Conservation (phyloP, 2,113 vertebrate species). For the Psammodynastes pulverulentus region DNA sequence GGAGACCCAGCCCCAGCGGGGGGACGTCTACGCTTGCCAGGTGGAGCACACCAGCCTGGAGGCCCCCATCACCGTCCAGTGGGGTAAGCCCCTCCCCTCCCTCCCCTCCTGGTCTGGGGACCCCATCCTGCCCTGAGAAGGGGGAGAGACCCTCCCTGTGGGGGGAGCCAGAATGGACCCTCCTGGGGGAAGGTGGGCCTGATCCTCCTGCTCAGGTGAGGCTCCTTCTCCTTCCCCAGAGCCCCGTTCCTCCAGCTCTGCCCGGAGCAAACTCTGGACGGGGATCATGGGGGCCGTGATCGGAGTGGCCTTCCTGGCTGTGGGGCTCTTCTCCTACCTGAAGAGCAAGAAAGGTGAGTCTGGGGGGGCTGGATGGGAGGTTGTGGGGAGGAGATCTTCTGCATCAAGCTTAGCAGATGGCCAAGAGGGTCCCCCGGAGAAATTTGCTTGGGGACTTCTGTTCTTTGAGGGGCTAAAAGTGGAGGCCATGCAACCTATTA, state of each 20-base stretch:
- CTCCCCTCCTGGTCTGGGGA: not conserved
- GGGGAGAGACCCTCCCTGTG: not conserved
- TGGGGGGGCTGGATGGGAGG: not conserved
- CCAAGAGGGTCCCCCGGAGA: too few relatives aligned
- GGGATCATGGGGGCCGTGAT: too few relatives aligned
- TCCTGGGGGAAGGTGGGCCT: too few relatives aligned
- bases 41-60: too few relatives aligned
- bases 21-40: too few relatives aligned
- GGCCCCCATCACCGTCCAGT: not conserved
- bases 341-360: not conserved
- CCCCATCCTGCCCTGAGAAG: not conserved
- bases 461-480: not conserved
- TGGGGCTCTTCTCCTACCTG: not conserved
- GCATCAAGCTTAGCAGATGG: too few relatives aligned
- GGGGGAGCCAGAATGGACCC: not conserved
- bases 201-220: too few relatives aligned
- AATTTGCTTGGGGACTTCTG: not conserved
- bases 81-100: not conserved
- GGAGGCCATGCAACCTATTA: fast-evolving
- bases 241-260: too few relatives aligned
- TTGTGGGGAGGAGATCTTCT: not conserved
- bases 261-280: too few relatives aligned
- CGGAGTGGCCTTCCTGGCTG: too few relatives aligned
- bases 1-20: too few relatives aligned
- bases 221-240: too few relatives aligned